Conservation (phyloP, 1,140 invertebrate species). For the Ephestia elutella region DNA sequence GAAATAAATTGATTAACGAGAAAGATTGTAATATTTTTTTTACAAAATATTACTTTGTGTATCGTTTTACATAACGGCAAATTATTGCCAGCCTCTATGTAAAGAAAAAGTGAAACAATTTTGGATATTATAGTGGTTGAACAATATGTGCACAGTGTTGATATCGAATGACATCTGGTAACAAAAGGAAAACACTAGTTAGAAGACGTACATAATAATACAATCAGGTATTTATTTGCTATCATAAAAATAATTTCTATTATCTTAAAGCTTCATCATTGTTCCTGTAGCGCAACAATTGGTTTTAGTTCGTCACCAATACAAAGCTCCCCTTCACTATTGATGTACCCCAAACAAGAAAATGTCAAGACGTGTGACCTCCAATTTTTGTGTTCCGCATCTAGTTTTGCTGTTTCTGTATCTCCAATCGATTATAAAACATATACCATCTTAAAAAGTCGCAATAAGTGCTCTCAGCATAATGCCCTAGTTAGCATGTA, state of each 20-base stretch:
- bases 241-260: neutral
- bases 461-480: neutral
- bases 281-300: neutral
- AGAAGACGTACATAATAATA: conserved; percentile 23
- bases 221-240: conserved; percentile 26
- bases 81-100: conserved; percentile 26
- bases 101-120: conserved; percentile 28
- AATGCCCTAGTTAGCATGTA: conserved; percentile 47
- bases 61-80: conserved; percentile 33
- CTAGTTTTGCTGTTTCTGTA: conserved; percentile 17
- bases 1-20: conserved; percentile 27
- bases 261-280: neutral
- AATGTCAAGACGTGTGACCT: conserved; percentile 62
- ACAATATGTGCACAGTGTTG: conserved; percentile 68
- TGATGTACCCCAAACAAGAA: conserved; percentile 42
- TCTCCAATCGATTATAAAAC: conserved; percentile 1
- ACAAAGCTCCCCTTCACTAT: conserved; percentile 38
- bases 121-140: conserved; percentile 42
- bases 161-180: conserved; percentile 68
- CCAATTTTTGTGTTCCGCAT: conserved; percentile 41
- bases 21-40: conserved; percentile 25
- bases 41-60: conserved; percentile 18
- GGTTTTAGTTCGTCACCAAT: conserved; percentile 14
- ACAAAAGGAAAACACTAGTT: conserved; percentile 57
- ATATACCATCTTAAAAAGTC: neutral